Conservation (phyloP, 2,113 vertebrate genomes). For the Tringa solitaria region DNA sequence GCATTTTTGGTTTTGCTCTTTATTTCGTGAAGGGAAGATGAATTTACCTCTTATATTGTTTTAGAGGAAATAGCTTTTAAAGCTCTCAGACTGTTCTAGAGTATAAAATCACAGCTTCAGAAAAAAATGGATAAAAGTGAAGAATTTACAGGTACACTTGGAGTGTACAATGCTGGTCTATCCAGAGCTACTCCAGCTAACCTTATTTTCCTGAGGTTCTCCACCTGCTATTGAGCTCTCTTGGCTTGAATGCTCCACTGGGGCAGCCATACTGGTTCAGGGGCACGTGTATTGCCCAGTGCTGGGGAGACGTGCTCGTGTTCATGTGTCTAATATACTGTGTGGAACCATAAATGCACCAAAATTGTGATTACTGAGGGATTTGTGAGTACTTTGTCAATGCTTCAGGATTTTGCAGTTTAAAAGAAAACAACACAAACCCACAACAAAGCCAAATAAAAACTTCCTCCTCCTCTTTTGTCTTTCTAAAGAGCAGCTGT, state of each 20-base stretch:
- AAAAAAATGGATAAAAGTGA: neutral
- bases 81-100: neutral
- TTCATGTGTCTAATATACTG: neutral
- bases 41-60: neutral
- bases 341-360: neutral
- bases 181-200: neutral
- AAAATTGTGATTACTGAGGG: neutral
- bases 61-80: neutral
- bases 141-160: neutral
- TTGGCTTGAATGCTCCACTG: neutral
- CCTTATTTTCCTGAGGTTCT: neutral
- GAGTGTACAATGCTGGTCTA: neutral
- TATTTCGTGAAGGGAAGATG: neutral
- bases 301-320: neutral
- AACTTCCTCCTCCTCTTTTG: neutral
- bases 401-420: neutral
- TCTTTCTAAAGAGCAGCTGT: neutral
- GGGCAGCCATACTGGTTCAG: neutral
- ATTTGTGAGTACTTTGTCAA: neutral
- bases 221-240: neutral
- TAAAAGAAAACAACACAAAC: neutral
- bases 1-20: neutral
- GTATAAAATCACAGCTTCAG: neutral
- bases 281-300: neutral
- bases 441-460: neutral